Conservation (phyloP, 2,888 invertebrate species). For the Octodonta nipae region DNA sequence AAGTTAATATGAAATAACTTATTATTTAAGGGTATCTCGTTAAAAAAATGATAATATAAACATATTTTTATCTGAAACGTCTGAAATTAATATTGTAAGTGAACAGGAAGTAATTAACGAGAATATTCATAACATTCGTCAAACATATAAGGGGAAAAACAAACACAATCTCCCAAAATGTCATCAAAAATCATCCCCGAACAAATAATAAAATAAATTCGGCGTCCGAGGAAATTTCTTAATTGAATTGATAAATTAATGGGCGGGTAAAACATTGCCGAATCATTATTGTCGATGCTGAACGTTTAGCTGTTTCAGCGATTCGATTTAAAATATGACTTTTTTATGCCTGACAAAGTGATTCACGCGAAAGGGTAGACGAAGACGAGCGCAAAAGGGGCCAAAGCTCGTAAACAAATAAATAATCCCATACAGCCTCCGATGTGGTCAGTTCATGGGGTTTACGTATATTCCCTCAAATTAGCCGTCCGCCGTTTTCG, state of each 20-base stretch:
- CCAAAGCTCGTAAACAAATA: slow-evolving; percentile 22
- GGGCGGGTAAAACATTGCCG: slow-evolving; percentile 10
- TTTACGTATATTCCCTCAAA: slow-evolving; percentile 15
- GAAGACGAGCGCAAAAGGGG: slow-evolving; percentile 17
- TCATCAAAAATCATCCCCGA: too few species aligned
- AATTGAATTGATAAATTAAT: slow-evolving; percentile 11
- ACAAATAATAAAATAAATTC: too few species aligned
- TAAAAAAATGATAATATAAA: too few species aligned
- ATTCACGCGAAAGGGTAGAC: slow-evolving; percentile 20
- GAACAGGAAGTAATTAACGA: too few species aligned
- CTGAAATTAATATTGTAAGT: too few species aligned
- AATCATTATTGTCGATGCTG: slow-evolving; percentile 11
- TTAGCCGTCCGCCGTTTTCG: slow-evolving; percentile 8
- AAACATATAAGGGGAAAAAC: too few species aligned
- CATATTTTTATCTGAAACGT: too few species aligned
- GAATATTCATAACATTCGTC: too few species aligned
- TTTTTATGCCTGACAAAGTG: slow-evolving; percentile 21
- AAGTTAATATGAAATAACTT: too few species aligned
- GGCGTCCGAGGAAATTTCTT: too few species aligned
- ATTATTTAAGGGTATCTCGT: too few species aligned
- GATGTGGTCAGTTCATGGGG: slow-evolving; percentile 17
- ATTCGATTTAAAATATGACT: slow-evolving; percentile 21
- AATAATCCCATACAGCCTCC: slow-evolving; percentile 18
- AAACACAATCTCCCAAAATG: too few species aligned
- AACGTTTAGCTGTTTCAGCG: slow-evolving; percentile 19